Base-by-base conservation (phyloP, 2,113 vertebrate genomes). In the Balaenoptera acutorostrata region DNA sequence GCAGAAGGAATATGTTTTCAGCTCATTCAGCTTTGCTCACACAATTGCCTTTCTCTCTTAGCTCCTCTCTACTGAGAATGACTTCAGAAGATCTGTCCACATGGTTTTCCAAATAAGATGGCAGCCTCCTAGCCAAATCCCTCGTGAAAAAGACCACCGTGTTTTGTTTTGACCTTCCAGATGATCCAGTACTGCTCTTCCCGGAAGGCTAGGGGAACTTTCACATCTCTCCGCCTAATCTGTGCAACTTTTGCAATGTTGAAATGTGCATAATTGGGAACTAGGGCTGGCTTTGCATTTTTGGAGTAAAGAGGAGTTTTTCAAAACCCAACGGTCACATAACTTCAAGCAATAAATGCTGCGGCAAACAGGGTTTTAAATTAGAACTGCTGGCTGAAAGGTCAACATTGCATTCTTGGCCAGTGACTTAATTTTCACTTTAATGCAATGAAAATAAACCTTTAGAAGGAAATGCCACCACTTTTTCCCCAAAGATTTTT, bases 381-480 rank as follows among this genome's bases (percentile, higher is more conserved):
- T 82, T 61, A 80, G 77, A 96, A 49, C 84, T 82, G 75, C 75
- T 46, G 69, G 85, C 85, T 88, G 44, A 94, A 92, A 80, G 55
- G n/a, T 69, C 61, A 74, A 25, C 63, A 39, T 33, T 27, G 72
- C 55, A 80, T 85, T 94, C 69, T 93, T 95, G 95, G 75, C 64
- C 44, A n/a, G 69, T 59, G 69, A 94, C 69, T 83, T 97, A 85
- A 88, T 93, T 93, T 90, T 95, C 88, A 84, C 23, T 90, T 84
- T 84, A 93, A 90, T 84, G 57, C 85, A 88, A 75, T 84, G 49
- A 94, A 90, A 96, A 90, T n/a, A 83, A 96, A 90, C 29, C 78
- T 74, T 93, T 39, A 77, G 84, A 93, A 94, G 18, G 41, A 94
- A 96, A 88, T 90, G 57, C 27, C 49, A 87, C 92, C 68, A 82